These are phyloP conservation scores for Sarcophilus harrisii DNA, from an alignment of 2,797 vertebrate species.

Conservation along the genomic window DNA sequence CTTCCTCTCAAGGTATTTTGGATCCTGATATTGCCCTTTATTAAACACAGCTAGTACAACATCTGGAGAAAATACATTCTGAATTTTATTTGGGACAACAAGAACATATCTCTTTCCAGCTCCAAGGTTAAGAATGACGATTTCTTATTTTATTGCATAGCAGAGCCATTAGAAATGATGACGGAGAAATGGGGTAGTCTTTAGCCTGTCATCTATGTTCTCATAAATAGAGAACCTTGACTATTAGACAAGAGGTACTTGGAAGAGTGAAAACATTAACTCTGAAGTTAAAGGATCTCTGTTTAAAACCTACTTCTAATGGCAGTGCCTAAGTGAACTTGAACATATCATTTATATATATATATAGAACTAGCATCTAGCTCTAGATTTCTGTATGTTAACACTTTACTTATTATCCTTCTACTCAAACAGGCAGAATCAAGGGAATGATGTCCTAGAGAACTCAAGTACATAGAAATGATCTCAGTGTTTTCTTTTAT, in stretches of 20 bases:
- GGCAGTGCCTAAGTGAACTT: neutral
- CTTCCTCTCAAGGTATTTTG: neutral
- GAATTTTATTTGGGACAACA: neutral
- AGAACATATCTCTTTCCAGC: neutral
- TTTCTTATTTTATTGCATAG: neutral
- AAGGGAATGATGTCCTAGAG: neutral
- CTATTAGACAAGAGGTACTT: neutral
- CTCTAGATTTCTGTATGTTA: neutral
- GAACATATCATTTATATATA: neutral
- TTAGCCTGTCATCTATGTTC: neutral
- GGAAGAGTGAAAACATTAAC: neutral
- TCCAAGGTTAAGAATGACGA: neutral
- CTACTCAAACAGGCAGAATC: neutral
- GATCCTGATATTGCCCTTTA: too few species aligned
- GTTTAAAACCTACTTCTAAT: neutral
- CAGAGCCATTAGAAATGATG: neutral
- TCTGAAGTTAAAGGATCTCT: neutral
- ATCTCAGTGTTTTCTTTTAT: neutral
- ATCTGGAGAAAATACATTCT: neutral
- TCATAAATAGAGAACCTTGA: neutral
- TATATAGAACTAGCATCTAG: neutral
- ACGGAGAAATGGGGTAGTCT: neutral
- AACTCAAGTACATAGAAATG: neutral
- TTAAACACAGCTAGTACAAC: neutral
- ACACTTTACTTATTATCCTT: neutral